Evolutionary conservation across 35 echinoderm and acorn worm genomes (phyloP), one percentile per base, ranked within the genome.

Genomic region (Lytechinus variegatus): DNA sequence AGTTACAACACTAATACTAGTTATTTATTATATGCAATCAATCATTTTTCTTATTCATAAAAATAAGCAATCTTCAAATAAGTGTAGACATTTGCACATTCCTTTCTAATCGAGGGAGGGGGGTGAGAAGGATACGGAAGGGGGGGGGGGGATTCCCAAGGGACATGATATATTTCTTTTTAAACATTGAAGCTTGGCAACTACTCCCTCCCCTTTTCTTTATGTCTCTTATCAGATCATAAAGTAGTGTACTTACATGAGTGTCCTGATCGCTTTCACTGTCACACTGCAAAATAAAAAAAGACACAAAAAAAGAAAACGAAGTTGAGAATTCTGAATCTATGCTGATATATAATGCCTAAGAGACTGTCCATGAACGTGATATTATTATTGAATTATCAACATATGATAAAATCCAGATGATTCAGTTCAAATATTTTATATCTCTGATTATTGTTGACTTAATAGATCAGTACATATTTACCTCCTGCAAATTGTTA

Each of bases 201-300:
- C 33, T 44, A 44, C 33, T 2, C 33, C 33, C 33, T 44, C 33
- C 33, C 33, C 33, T 44, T 44, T 44, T 44, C 0, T 44, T 2
- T 28, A 14, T 52, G 27, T 5, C 88, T 90, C 28, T 52, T 6
- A 90, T 6, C n/a, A 90, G 16, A 90, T 12, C 7, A 90, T 10
- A 90, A 51, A 54, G 4, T 19, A 52, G 5, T 21, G 52, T 27
- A 95, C 94, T 95, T 95, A 95, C 94, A 58, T 24, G 94, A 12
- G 28, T 57, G 44, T 95, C 94, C 61, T 95, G 61, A 13, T 96
- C 96, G 54, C 92, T 96, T 94, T 96, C 96, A 86, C 96, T 96
- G 92, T 96, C 96, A 58, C 96, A 96, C 96, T 96, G 96, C 66
- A 94, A 54, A 93, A 5, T 11, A 87, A 4, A 61, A 61, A 3